Percentiles rank a stretch among this genome's conserved stretches.
Evolutionary conservation across 2,113 vertebrate genomes (phyloP).

Genomic region (Saimiri boliviensis): DNA sequence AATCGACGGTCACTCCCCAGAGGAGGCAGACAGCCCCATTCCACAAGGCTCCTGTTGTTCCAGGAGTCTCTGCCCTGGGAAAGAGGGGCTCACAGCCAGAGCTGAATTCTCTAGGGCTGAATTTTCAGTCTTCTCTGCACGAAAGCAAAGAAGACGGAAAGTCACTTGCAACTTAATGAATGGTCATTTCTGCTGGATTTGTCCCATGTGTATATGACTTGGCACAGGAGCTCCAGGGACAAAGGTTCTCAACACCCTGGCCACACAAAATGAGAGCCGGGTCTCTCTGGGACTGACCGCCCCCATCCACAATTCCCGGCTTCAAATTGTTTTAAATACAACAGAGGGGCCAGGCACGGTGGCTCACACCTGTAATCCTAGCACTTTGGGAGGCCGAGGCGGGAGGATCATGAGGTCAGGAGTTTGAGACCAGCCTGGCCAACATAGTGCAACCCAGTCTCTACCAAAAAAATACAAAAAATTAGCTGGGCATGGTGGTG

Average conservation of each 20-base stretch:
- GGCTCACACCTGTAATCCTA: no score
- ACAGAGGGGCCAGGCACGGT: not conserved
- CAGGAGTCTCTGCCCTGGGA: fast-evolving
- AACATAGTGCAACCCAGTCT: no score
- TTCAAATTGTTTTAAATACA: not conserved
- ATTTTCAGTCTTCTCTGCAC: no score
- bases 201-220: not conserved
- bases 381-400: no score
- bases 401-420: no score
- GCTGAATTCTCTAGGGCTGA: not conserved
- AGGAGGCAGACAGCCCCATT: no score
- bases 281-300: not conserved
- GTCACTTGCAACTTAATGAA: not conserved
- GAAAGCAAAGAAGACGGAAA: not conserved
- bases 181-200: not conserved
- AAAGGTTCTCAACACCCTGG: not conserved
- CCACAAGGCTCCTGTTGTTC: not conserved
- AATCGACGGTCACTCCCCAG: not conserved
- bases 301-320: not conserved
- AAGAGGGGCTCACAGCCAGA: not conserved
- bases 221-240: not conserved
- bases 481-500: no score
- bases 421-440: no score
- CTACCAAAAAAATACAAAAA: no score
- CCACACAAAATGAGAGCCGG: not conserved